A percentile compares a stretch with the other conserved stretches of the same genome.
phyloP scores from a whole-genome alignment of 2,113 vertebrate species.

The Symphodus melops region DNA sequence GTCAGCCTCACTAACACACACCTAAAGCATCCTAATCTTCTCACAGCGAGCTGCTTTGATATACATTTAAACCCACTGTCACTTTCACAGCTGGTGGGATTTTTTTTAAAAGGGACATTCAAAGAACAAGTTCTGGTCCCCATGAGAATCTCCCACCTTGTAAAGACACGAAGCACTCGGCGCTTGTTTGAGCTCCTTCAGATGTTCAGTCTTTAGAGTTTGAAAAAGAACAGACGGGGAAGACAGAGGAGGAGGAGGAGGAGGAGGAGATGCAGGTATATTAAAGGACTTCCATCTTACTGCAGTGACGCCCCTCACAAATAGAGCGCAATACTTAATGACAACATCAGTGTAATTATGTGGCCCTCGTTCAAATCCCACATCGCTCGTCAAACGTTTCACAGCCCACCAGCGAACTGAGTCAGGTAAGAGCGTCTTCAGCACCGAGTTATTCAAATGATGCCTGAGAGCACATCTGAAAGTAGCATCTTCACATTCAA shows the following conservation, averaged over 20 bases:
- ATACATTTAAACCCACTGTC: conserved; percentile 26
- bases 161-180: conserved; percentile 42
- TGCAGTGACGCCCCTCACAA: conserved; percentile 14
- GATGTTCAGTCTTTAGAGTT: conserved; percentile 19
- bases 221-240: conserved; percentile 14
- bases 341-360: conserved; percentile 2
- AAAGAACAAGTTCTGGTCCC: conserved; percentile 33
- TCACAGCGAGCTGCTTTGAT: conserved; percentile 28
- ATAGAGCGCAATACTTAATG: conserved; percentile 3
- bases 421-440: neutral
- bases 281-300: neutral
- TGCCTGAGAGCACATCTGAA: neutral
- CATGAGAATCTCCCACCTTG: conserved; percentile 27
- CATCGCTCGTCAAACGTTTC: conserved; percentile 15
- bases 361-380: conserved; percentile 29
- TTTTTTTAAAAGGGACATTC: neutral
- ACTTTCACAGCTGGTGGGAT: neutral
- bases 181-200: conserved; percentile 25
- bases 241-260: conserved; percentile 3
- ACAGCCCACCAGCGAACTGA: conserved; percentile 3
- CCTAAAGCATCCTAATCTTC: conserved; percentile 32
- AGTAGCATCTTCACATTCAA: neutral
- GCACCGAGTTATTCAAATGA: neutral
- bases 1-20: conserved; percentile 44
- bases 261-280: conserved; percentile 4